Base-by-base conservation (phyloP, 2,888 invertebrate genomes). In the Lissonota sp. region DNA sequence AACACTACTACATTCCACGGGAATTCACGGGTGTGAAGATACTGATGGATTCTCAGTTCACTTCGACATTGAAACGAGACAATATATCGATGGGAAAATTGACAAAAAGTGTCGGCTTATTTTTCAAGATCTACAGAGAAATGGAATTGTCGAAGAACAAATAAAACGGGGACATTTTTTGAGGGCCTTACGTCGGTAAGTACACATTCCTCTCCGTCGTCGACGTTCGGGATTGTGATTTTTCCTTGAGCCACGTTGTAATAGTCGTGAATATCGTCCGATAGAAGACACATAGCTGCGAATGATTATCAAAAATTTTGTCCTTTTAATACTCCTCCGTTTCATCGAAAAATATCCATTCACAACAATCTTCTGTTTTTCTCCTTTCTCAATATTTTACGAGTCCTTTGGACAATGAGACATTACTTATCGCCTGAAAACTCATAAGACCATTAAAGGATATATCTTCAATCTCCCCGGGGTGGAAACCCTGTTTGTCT, bases 221-320 rank as follows among this genome's bases (percentile, higher is more conserved):
- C 98, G 90, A 99, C 96, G 93, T 95, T 96, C 91, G 99, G 98
- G 93, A 99, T 99, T 91, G 96, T 96, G 93, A 96, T 95, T 95
- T 98, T 98, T 95, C 99, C 99, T 96, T 99, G 99, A 91, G 99
- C 95, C 92, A 98, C 97, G 95, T 96, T 97, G 95, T 95, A 94
- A 95, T 99, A 99, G 94, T 98, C 97, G 94, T 97, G 95, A 94
- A 98, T 96, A 95, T 98, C 96, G 93, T 98, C 95, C 90, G 95
- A 95, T 92, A 99, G 95, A 89, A 95, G 90, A 95, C 98, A 97
- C 92, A 94, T 95, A 0, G 95, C 98, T 98, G 95, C 92, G 93
- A 89, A 85, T 74, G 60, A 86, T 83, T 85, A 55, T 76, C 14
- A 71, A 64, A 57, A 8, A 10, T 26, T 70, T 79, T 14, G 44